A percentile compares a stretch with the other conserved stretches of the same genome.
These are phyloP conservation scores for Cataglyphis altisquamis DNA, from an alignment of 2,888 invertebrate genomes.

Conservation along the genomic window DNA sequence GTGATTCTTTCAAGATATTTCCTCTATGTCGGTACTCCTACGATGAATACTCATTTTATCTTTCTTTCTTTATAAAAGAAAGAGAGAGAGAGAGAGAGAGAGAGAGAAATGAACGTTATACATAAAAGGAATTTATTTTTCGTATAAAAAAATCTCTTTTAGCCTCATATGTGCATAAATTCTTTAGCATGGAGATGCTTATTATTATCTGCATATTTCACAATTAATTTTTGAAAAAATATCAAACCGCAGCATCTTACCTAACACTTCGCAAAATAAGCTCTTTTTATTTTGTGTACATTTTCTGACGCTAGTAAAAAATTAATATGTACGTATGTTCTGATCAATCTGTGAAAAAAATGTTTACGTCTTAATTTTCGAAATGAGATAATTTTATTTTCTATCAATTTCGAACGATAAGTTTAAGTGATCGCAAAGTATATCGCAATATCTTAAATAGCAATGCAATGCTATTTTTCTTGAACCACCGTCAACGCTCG, in stretches of 20 bases:
- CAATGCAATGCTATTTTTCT: neutral
- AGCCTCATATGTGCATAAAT: neutral
- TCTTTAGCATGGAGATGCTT: neutral
- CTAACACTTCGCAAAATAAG: neutral
- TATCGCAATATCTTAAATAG: conserved; percentile 1
- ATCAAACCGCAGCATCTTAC: neutral
- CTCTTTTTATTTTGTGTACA: neutral
- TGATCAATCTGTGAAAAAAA: neutral
- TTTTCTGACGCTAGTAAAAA: neutral
- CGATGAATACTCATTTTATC: neutral
- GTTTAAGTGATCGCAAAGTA: conserved; percentile 1
- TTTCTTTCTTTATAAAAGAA: neutral
- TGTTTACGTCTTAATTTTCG: neutral
- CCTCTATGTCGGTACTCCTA: neutral
- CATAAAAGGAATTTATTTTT: neutral
- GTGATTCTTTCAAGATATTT: neutral
- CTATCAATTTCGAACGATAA: neutral
- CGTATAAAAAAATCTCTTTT: neutral
- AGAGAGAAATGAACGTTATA: neutral
- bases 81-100: neutral
- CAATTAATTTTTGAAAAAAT: neutral
- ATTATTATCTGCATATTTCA: neutral
- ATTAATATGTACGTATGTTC: neutral
- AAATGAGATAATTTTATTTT: neutral
- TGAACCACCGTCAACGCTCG: neutral